These are phyloP conservation scores for Muntiacus muntjak DNA, from an alignment of 2,113 vertebrate genomes.

Conservation along the genomic window DNA sequence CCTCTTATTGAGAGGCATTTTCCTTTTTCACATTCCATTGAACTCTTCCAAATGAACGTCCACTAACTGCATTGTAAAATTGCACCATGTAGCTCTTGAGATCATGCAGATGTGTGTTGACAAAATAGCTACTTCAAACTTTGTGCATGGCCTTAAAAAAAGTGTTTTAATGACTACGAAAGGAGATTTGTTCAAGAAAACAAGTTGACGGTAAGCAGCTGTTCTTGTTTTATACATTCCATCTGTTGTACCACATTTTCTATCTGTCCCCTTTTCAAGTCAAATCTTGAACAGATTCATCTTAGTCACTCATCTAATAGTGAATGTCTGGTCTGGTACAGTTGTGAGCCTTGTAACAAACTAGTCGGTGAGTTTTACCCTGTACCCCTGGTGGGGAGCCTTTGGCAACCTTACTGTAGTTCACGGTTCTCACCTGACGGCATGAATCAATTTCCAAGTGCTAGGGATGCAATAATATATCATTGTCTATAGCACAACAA, in stretches of 20 bases:
- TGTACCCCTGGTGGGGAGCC: too few species aligned
- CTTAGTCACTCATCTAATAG: not conserved
- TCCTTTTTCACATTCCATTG: not conserved
- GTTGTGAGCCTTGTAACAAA: not conserved
- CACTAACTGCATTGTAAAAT: not conserved
- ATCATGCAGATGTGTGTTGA: not conserved
- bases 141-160: slow-evolving; percentile 1
- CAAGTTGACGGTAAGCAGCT: slow-evolving; percentile 6
- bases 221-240: slow-evolving; percentile 20
- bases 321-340: not conserved
- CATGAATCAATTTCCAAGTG: not conserved
- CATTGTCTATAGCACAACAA: not conserved
- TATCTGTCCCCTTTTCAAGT: not conserved
- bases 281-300: not conserved
- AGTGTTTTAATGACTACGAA: slow-evolving; percentile 1
- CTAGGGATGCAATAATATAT: not conserved
- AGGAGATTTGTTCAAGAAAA: slow-evolving; percentile 13
- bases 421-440: not conserved
- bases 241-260: not conserved
- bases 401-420: not conserved
- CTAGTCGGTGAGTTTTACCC: not conserved
- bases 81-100: not conserved
- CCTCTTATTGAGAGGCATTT: not conserved
- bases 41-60: not conserved
- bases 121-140: not conserved